These are phyloP conservation scores for Rhagoletis pomonella DNA, from an alignment of 1,140 invertebrate genomes.

Conservation along the genomic window DNA sequence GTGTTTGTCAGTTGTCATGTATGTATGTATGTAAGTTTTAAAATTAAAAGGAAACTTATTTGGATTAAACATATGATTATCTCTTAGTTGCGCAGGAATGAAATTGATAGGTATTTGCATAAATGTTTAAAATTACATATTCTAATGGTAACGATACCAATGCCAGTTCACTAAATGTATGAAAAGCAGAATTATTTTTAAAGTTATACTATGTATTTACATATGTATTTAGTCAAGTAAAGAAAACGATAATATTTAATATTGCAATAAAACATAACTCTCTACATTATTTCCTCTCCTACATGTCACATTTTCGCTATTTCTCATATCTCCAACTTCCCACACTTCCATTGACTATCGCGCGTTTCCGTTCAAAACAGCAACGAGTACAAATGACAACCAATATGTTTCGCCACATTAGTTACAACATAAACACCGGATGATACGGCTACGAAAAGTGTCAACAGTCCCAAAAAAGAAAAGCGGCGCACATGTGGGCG, in stretches of 20 bases:
- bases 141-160: not conserved
- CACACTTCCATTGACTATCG: not conserved
- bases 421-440: conserved; percentile 69
- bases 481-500: conserved; percentile 65
- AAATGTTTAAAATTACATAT: not conserved
- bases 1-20: conserved; percentile 17
- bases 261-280: not conserved
- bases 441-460: conserved; percentile 68
- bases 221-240: not conserved
- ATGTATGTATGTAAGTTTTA: not conserved
- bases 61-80: not conserved
- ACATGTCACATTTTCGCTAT: not conserved
- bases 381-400: conserved; percentile 71
- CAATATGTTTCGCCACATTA: conserved; percentile 68
- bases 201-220: not conserved
- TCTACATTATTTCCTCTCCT: not conserved
- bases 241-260: not conserved
- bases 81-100: not conserved
- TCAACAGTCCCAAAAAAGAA: conserved; percentile 71
- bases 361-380: conserved; percentile 62
- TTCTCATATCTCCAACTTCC: not conserved
- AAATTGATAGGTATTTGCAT: not conserved
- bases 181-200: not conserved
- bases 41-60: conserved; percentile 5
- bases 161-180: not conserved